These are phyloP conservation scores for Micromesistius poutassou DNA, from an alignment of 2,797 vertebrate species.

Conservation along the genomic window DNA sequence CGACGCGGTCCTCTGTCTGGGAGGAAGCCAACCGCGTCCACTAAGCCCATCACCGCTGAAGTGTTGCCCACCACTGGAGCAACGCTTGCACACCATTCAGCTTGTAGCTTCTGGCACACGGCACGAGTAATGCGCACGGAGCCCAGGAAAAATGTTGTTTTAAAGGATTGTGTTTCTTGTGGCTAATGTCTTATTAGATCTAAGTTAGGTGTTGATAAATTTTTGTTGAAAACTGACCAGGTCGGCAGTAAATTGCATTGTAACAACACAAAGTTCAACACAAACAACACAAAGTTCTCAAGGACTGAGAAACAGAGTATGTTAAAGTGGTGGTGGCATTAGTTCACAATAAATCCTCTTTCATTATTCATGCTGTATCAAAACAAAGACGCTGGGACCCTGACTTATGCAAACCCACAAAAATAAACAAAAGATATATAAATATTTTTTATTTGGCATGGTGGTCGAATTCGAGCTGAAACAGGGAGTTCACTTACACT, in stretches of 20 bases:
- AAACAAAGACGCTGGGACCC: background rate
- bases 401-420: too few relatives aligned
- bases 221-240: slow-evolving; percentile 3
- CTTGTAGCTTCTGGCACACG: background rate
- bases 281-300: too few relatives aligned
- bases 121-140: slow-evolving; percentile 15
- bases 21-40: slow-evolving; percentile 33
- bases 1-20: slow-evolving; percentile 49
- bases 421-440: too few relatives aligned
- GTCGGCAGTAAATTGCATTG: background rate
- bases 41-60: slow-evolving; percentile 26
- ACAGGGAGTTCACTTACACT: background rate
- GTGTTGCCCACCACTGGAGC: slow-evolving; percentile 21
- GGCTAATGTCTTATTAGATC: slow-evolving; percentile 10
- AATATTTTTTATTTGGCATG: background rate
- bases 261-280: too few relatives aligned
- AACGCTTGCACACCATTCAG: background rate
- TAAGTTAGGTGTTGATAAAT: slow-evolving; percentile 6
- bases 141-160: slow-evolving; percentile 13
- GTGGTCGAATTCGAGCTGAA: background rate
- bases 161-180: slow-evolving; percentile 21
- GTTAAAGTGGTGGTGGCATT: slow-evolving; percentile 7
- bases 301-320: slow-evolving; percentile 1
- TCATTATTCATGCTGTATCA: background rate
- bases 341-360: background rate